phyloP scores from a whole-genome alignment of 2,888 invertebrate species.

The Ormyrus thymus region DNA sequence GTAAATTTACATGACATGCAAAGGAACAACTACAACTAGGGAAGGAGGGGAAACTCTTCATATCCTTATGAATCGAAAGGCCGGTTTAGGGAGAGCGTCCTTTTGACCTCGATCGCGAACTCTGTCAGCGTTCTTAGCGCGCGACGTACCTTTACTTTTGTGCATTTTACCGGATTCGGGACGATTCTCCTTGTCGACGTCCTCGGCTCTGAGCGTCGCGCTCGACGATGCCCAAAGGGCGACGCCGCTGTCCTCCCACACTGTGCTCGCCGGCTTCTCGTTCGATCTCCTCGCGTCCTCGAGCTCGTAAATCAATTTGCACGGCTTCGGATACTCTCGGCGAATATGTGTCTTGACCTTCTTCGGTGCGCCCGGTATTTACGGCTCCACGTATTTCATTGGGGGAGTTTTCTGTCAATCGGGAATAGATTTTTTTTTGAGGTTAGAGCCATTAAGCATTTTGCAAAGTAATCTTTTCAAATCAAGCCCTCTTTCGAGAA shows the following conservation, averaged over 20 bases:
- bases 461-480: not conserved
- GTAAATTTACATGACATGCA: conserved; percentile 13
- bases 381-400: not conserved
- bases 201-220: conserved; percentile 10
- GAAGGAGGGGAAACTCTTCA: conserved; percentile 6
- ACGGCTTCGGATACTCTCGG: conserved; percentile 23
- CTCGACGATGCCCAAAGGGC: conserved; percentile 35
- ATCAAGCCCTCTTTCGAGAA: too few relatives aligned
- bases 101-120: conserved; percentile 26
- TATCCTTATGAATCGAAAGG: conserved; percentile 49
- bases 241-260: conserved; percentile 36
- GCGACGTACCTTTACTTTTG: conserved; percentile 32
- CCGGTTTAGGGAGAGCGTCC: conserved; percentile 18
- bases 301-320: conserved; percentile 38
- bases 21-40: conserved; percentile 12
- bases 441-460: not conserved
- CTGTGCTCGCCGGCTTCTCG: not conserved
- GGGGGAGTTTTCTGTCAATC: conserved; percentile 30
- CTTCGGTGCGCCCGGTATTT: conserved; percentile 37
- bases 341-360: conserved; percentile 7
- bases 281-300: not conserved
- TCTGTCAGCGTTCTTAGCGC: conserved; percentile 25
- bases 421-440: not conserved
- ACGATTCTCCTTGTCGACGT: conserved; percentile 51
- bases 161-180: conserved; percentile 46